These are phyloP conservation scores for Chelonoidis abingdonii DNA, from an alignment of 2,113 vertebrate species.

Conservation along the genomic window DNA sequence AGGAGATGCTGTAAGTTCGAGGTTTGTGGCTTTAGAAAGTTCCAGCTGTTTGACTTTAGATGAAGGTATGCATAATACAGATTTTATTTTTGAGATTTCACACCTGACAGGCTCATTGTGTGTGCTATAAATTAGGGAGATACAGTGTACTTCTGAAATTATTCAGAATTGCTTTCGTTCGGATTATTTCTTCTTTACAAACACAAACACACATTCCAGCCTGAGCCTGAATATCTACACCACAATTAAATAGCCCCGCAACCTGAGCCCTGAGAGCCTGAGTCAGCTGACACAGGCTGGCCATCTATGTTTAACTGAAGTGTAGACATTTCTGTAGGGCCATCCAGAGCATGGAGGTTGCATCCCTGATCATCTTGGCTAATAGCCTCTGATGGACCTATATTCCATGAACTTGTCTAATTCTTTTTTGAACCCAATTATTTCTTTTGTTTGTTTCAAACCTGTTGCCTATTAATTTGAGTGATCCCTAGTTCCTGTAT, in stretches of 20 bases:
- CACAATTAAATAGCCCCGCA: neutral
- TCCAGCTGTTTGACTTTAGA: neutral
- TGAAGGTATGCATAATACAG: neutral
- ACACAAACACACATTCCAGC: no score
- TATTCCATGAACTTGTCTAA: neutral
- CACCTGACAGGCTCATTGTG: fast-evolving
- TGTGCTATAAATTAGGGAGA: neutral
- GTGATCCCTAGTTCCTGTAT: neutral
- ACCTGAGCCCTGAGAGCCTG: neutral
- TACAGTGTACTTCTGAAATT: neutral
- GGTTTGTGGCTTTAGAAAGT: neutral
- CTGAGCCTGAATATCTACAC: neutral
- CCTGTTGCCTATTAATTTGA: neutral
- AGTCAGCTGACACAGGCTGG: neutral
- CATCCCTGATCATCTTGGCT: neutral
- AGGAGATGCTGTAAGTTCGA: neutral
- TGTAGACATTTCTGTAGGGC: neutral
- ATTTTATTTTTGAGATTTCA: neutral
- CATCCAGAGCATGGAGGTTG: neutral
- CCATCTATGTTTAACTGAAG: neutral
- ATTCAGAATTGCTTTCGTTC: neutral
- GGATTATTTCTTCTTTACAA: neutral
- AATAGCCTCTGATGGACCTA: neutral
- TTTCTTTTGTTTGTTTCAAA: neutral
- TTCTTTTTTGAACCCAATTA: neutral